phyloP scores from a whole-genome alignment of 1,140 invertebrate species.

The Listronotus bonariensis region DNA sequence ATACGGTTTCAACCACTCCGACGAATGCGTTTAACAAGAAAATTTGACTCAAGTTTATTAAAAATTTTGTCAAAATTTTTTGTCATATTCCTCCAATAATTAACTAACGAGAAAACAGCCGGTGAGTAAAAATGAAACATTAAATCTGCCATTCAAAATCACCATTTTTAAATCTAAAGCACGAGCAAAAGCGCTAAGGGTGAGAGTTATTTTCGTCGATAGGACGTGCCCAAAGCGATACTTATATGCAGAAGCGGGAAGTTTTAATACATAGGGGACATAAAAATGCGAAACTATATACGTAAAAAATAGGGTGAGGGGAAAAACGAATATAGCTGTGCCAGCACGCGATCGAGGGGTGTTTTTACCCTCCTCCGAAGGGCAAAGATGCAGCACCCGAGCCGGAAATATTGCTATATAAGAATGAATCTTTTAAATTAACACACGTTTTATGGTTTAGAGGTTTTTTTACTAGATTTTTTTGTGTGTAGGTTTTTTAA shows the following conservation, averaged over 20 bases:
- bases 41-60: too few relatives aligned
- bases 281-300: slow-evolving; percentile 37
- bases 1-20: too few relatives aligned
- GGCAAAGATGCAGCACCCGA: slow-evolving; percentile 8
- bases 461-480: background rate
- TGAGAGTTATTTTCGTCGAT: slow-evolving; percentile 24
- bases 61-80: too few relatives aligned
- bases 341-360: slow-evolving; percentile 29
- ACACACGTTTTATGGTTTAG: slow-evolving; percentile 1
- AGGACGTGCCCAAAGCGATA: slow-evolving; percentile 32
- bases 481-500: background rate
- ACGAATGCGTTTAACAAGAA: too few relatives aligned
- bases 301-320: slow-evolving; percentile 32
- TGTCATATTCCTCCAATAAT: too few relatives aligned
- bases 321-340: slow-evolving; percentile 28
- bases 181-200: slow-evolving; percentile 12
- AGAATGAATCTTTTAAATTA: slow-evolving; percentile 13
- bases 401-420: slow-evolving; percentile 14
- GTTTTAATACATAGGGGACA: slow-evolving; percentile 31
- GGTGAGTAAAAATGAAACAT: background rate
- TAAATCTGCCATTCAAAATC: background rate
- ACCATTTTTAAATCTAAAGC: slow-evolving; percentile 34
- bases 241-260: slow-evolving; percentile 8
- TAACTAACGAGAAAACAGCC: slow-evolving; percentile 20
- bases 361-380: slow-evolving; percentile 21